Evolutionary conservation across 2,113 vertebrate genomes (phyloP), one percentile per base, ranked within the genome.

Genomic region (Aleadryas rufinucha): DNA sequence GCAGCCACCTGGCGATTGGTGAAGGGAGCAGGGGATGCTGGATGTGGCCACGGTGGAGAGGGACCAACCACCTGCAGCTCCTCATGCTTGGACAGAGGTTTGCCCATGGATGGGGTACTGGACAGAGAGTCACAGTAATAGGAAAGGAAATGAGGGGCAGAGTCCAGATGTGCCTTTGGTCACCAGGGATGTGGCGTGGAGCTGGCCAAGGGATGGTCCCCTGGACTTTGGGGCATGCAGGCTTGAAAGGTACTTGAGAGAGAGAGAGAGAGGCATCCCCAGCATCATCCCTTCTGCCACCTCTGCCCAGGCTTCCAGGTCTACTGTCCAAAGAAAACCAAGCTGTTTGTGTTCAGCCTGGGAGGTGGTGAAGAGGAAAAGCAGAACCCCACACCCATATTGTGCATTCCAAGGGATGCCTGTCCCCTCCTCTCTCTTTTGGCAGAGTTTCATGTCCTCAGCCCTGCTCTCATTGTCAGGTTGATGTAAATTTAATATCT

Each of bases 401-500:
- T 4, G 1, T 28, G 31, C 21, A 5, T 57, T 65, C 1, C 0
- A 16, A 80, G 66, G 37, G 45, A 42, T 30, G 30, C 19, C 26
- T 35, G 24, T 53, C 71, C 45, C 56, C 77, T 24, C 31, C 33
- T 65, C 23, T 0, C n/a, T 57, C 71, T 49, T 45, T 39, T 69
- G 82, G n/a, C 52, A 66, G 26, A 0, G 1, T 17, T 64, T 87
- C 76, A 41, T 59, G 56, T 81, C 89, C 86, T 33, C 28, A 16
- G 60, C 86, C 12, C 2, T 23, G 89, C 42, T 95, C 30, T 35
- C 8, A 0, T 47, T 28, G 31, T 60, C 1, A 8, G 35, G 12
- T 15, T 93, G 87, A 93, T 95, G 91, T 68, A 82, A 91, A 84
- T 82, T 92, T 92, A 94, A 91, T 82, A 87, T 89, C 91, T 65